A percentile compares a stretch with the other conserved stretches of the same genome.
Evolutionary conservation across 92 coral and sea anemone species (phyloP).

Genomic region (Bergia sp.): DNA sequence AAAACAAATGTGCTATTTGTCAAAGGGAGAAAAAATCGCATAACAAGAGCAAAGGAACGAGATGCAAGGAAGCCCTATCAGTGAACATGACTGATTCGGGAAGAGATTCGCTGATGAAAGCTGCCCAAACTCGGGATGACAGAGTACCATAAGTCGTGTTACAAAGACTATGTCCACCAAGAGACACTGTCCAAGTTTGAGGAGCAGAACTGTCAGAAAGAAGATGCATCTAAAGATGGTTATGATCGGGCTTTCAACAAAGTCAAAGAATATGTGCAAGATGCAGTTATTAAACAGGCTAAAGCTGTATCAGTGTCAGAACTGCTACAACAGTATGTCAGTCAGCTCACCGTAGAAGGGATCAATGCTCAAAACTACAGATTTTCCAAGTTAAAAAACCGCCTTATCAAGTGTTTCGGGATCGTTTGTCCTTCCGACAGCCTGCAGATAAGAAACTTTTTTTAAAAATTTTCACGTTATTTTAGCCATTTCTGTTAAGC

Average conservation of each 20-base stretch:
- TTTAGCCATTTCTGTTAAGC: too few relatives aligned
- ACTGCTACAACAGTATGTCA: constrained; percentile 45
- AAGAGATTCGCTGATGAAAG: constrained; percentile 46
- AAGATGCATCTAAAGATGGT: constrained; percentile 48
- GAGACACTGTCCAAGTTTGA: constrained; percentile 39
- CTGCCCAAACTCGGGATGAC: constrained; percentile 56
- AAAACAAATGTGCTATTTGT: constrained; percentile 57
- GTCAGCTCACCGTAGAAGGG: constrained; percentile 46
- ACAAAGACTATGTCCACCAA: constrained; percentile 46
- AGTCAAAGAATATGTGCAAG: constrained; percentile 50
- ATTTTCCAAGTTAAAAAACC: constrained; percentile 59
- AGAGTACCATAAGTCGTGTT: constrained; percentile 60
- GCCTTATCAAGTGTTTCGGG: constrained; percentile 48
- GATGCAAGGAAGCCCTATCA: constrained; percentile 56
- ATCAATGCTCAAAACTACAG: constrained; percentile 22
- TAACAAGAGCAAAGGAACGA: constrained; percentile 51
- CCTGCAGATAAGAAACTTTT: constrained; percentile 53
- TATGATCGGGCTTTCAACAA: constrained; percentile 54
- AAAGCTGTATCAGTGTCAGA: constrained; percentile 64
- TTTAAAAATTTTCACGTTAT: too few relatives aligned
- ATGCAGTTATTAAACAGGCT: constrained; percentile 34
- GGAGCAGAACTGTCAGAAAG: constrained; percentile 52
- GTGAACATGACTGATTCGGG: constrained; percentile 52
- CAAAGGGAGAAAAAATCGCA: constrained; percentile 44
- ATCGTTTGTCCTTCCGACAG: constrained; percentile 50